Base-by-base conservation (phyloP, 2,888 invertebrate genomes). In the Acleris holmiana region DNA sequence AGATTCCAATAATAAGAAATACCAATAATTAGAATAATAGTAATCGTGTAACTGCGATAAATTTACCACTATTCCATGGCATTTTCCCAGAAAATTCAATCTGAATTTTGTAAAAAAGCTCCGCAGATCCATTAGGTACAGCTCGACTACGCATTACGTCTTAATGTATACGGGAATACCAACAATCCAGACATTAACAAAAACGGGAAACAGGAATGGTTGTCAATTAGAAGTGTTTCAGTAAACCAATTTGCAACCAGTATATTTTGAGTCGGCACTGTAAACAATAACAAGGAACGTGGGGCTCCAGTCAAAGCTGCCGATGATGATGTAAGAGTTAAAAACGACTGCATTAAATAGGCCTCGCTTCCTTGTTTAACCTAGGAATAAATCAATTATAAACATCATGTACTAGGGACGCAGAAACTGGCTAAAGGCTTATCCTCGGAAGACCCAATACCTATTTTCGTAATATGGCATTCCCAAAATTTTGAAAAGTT, bases 231-330 rank as follows among this genome's bases (percentile, higher is more conserved):
- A 35, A 59, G 53, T 57, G 63, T 46, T 60, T 53, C 57, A 35
- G 51, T 66, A 49, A 62, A 68, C 61, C 59, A 50, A 69, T 64
- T 18, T 19, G 23, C 13, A 44, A 51, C 69, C 68, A 69, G 64
- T 66, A 60, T 70, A 71, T 71, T 69, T 70, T 55, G 68, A 69
- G 67, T 55, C 60, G 46, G 21, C 13, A 15, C n/a, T 29, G 61
- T 71, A 72, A 71, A 72, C 68, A 69, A 71, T 72, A 69, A 69
- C 69, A 68, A 1, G 15, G 23, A 25, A 40, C 21, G 13, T 25
- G 51, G 40, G 44, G 62, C 48, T 59, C 61, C 63, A 63, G 62
- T 67, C 62, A 66, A 51, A 66, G 61, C 61, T 61, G 49, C 8
- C 44, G 60, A 50, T 55, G 40, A 61, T 61, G 56, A 57, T 66